Percentiles rank a stretch among this genome's conserved stretches.
These are phyloP conservation scores for Psammodynastes pulverulentus DNA, from an alignment of 2,113 vertebrate species.

Conservation along the genomic window DNA sequence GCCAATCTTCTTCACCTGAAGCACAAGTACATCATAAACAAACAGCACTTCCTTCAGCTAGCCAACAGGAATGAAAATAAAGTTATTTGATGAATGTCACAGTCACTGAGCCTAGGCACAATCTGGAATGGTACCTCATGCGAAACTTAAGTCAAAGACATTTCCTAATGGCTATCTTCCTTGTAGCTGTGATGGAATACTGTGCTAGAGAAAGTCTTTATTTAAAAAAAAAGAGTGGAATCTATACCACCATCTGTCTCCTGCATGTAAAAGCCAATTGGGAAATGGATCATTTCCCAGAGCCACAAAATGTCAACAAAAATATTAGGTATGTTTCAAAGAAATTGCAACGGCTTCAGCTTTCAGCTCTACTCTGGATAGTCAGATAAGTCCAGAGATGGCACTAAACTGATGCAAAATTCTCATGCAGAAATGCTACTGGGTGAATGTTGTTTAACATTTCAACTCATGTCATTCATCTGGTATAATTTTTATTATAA, in stretches of 20 bases:
- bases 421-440: neutral
- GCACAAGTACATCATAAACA: neutral
- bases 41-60: neutral
- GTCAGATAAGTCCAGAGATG: neutral
- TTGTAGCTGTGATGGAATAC: neutral
- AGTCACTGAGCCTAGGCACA: neutral
- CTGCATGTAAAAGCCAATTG: neutral
- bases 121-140: neutral
- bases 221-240: neutral
- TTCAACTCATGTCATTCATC: neutral
- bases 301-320: neutral
- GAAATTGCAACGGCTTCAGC: neutral
- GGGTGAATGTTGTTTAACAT: neutral
- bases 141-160: neutral
- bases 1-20: neutral
- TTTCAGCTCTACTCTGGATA: neutral
- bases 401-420: neutral
- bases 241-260: neutral
- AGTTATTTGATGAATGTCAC: neutral
- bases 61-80: neutral
- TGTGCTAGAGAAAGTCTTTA: neutral
- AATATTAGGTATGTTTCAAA: neutral
- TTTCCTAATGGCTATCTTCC: neutral
- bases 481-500: neutral
- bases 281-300: neutral